Base-by-base conservation (phyloP, 2,888 invertebrate species). In the Spodoptera exigua region DNA sequence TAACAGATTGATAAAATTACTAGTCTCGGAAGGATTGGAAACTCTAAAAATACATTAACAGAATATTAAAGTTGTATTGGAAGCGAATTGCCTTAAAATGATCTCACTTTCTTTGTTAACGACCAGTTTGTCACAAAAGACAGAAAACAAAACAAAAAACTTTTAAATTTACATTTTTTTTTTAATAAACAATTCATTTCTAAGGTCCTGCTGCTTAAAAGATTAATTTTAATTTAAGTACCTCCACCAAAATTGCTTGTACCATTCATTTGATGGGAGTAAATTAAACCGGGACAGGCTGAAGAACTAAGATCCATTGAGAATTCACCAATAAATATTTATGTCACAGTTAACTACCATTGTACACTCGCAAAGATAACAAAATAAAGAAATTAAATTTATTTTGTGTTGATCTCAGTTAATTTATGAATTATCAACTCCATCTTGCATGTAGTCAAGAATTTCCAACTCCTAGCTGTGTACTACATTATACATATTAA, bases 251-350 rank as follows among this genome's bases (percentile, higher is more conserved):
- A 71, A 63, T 66, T 61, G 49, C 65, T 69, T 53, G 53, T 40
- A 40, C 59, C 57, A 59, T 69, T 75, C 44, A 45, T 75, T 75
- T 61, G 53, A 64, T 54, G 47, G 49, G 54, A 72, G 58, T 61
- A 70, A 70, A 72, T 75, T 64, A 61, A 78, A 71, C 40, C 51
- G 12, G 27, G 48, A 47, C 61, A 66, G 59, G 62, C 62, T 68
- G 65, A 59, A 61, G 37, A 61, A 69, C 66, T 63, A 58, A 61
- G 54, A 71, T 55, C 54, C 58, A 39, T 60, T 71, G 61, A 56
- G 59, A 54, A 55, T 65, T 58, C 49, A 14, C 47, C 69, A 65
- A 71, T 71, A 63, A 77, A 69, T 57, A 57, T 57, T 71, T 63
- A 49, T 5, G 21, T 39, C 27, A 4, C 49, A 51, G 39, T 47